A percentile compares a stretch with the other conserved stretches of the same genome.
Evolutionary conservation across 2,113 vertebrate genomes (phyloP).

Genomic region (Mesembrinibis cayennensis): DNA sequence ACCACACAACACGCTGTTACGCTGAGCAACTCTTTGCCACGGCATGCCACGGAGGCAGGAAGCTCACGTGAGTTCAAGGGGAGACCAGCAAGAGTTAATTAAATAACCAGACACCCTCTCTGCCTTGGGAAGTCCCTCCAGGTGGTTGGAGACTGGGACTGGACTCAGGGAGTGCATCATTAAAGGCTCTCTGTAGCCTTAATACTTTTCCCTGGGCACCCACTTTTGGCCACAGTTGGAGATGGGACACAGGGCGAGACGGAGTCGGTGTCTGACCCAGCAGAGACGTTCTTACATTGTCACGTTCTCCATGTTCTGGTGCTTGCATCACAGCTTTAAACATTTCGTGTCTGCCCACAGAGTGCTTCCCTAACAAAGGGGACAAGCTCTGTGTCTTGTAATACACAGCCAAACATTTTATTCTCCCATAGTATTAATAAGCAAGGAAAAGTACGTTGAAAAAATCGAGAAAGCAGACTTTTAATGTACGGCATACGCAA

Average conservation of each 20-base stretch:
- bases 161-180: not conserved
- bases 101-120: not conserved
- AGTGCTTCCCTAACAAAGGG: not conserved
- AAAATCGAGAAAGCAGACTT: not conserved
- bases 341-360: not conserved
- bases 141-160: not conserved
- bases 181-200: not conserved
- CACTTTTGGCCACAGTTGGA: not conserved
- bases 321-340: not conserved
- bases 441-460: not conserved
- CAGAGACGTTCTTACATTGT: accelerated
- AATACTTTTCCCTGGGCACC: not conserved
- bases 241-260: accelerated
- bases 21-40: not conserved
- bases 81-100: not conserved
- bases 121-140: not conserved
- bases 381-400: not conserved
- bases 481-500: not conserved
- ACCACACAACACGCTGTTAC: accelerated
- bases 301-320: not conserved
- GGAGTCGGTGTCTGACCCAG: not conserved
- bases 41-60: not conserved
- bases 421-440: not conserved
- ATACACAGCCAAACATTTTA: accelerated
- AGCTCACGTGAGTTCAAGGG: not conserved